Evolutionary conservation across 2,888 invertebrate genomes (phyloP), one percentile per base, ranked within the genome.

Genomic region (Eupithecia pulchellata): DNA sequence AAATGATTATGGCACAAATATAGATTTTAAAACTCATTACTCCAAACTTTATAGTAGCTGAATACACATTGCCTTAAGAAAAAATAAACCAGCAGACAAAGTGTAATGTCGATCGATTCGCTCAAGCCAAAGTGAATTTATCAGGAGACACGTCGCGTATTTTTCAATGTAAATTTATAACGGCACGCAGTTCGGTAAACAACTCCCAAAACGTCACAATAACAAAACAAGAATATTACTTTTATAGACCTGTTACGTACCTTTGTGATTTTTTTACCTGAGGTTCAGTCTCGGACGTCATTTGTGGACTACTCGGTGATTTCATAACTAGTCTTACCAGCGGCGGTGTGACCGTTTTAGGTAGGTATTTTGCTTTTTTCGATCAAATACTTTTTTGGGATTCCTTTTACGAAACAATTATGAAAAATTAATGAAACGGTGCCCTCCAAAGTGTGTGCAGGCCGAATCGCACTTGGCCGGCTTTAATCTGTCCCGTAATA

Each of bases 181-280:
- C 30, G 27, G 11, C 76, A 76, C 78, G 76, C 78, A 75, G 72
- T 67, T 71, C 47, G 64, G 71, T 73, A 75, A 77, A 76, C 77
- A 75, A 78, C 65, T 75, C 77, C 60, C 39, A 60, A 62, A 72
- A 75, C 64, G 77, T 75, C 77, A 71, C 68, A 62, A 61, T 74
- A 66, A 68, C 77, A 68, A 75, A 75, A 75, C 75, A 75, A 71
- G 73, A 69, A 71, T 72, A 74, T 66, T 75, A 73, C 70, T 72
- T 70, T 72, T 61, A 42, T 52, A 27, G 47, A 13, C 30, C n/a
- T n/a, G n/a, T 39, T 39, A 5, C n/a, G 61, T 61, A 34, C n/a
- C n/a, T 20, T 3, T n/a, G 25, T 36, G 8, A 17, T n/a, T 34
- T 20, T 20, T 61, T 36, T 61, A 27, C 27, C 14, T 55, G 47